Conservation (phyloP, 53 echinoderm and acorn worm genomes). For the Arbacia lixula region DNA sequence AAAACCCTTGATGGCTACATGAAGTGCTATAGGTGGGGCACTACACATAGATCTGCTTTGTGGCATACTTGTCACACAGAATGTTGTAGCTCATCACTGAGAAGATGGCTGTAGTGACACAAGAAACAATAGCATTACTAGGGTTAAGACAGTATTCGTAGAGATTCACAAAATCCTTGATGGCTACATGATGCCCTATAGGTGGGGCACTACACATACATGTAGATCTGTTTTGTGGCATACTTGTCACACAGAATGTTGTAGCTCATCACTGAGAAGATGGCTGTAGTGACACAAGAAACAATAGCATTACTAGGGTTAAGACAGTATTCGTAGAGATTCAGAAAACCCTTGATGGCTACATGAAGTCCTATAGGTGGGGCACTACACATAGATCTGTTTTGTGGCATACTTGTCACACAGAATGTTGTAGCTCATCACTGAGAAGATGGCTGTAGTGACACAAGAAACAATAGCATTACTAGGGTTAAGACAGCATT, state of each 20-base stretch:
- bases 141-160: too few species aligned
- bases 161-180: too few species aligned
- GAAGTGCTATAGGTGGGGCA: too few species aligned
- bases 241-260: slow-evolving; percentile 98
- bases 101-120: slow-evolving; percentile 86
- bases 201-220: slow-evolving; percentile 98
- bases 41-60: slow-evolving; percentile 88
- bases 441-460: slow-evolving; percentile 86
- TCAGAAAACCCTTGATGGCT: too few species aligned
- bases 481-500: too few species aligned
- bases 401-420: slow-evolving; percentile 96
- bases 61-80: slow-evolving; percentile 95
- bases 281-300: slow-evolving; percentile 58
- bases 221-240: slow-evolving; percentile 94
- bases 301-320: neutral
- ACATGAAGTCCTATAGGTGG: too few species aligned
- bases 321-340: too few species aligned
- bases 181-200: too few species aligned
- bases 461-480: too few species aligned
- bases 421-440: slow-evolving; percentile 93
- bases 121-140: too few species aligned
- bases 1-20: too few species aligned
- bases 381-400: slow-evolving; percentile 92
- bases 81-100: slow-evolving; percentile 94
- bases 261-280: slow-evolving; percentile 97